Evolutionary conservation across 2,888 invertebrate genomes (phyloP).

Genomic region (Acleris emargana): DNA sequence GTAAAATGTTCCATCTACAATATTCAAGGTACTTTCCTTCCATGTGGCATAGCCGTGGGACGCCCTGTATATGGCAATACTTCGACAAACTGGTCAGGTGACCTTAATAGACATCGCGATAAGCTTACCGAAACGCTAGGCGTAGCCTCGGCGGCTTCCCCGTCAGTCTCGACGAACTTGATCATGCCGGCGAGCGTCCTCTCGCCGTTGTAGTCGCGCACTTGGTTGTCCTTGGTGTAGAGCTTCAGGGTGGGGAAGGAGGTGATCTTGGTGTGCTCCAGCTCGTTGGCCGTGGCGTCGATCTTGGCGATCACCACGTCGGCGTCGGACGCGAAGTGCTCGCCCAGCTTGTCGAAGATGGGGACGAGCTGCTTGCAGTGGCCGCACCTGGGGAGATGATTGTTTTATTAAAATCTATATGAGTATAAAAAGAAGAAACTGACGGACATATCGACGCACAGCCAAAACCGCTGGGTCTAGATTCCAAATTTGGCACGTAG

Average conservation of each 20-base stretch:
- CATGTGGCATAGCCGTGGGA: too few species aligned
- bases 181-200: constrained; percentile 96
- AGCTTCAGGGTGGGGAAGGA: constrained; percentile 97
- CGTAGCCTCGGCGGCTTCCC: constrained; percentile 88
- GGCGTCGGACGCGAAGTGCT: constrained; percentile 93
- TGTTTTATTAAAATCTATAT: not conserved
- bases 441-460: too few species aligned
- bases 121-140: constrained; percentile 83
- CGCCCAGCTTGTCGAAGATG: constrained; percentile 97
- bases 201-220: constrained; percentile 95
- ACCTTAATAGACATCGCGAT: too few species aligned
- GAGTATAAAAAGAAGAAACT: too few species aligned
- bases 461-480: too few species aligned
- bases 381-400: constrained; percentile 87
- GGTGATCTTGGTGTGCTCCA: constrained; percentile 96
- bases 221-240: constrained; percentile 97
- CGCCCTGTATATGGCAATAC: too few species aligned
- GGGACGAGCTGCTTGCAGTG: constrained; percentile 99
- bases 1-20: too few species aligned
- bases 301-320: constrained; percentile 98
- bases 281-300: constrained; percentile 98
- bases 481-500: too few species aligned
- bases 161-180: constrained; percentile 97
- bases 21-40: too few species aligned
- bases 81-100: too few species aligned